A percentile compares a stretch with the other conserved stretches of the same genome.
Evolutionary conservation across 2,113 vertebrate species (phyloP).

Genomic region (Zosterops lateralis): DNA sequence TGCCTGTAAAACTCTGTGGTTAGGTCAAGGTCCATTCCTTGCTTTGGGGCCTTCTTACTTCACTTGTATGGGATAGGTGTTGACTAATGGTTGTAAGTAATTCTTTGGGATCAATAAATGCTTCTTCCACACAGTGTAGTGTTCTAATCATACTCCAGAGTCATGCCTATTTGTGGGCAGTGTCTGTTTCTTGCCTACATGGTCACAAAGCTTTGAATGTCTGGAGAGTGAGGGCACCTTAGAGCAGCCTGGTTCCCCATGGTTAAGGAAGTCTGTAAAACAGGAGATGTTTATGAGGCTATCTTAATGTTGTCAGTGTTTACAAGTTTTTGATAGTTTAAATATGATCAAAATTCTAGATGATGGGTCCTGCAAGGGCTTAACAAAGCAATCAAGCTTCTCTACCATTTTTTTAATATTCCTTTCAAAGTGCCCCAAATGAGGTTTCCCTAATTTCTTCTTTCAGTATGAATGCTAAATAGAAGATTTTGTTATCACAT

Average conservation of each 20-base stretch:
- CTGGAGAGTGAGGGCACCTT: neutral
- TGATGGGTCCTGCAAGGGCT: neutral
- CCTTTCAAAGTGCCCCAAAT: neutral
- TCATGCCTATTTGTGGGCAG: rapidly evolving
- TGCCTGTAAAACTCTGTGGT: neutral
- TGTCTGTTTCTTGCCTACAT: neutral
- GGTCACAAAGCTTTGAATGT: neutral
- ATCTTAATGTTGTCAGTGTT: neutral
- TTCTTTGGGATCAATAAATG: neutral
- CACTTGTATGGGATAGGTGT: neutral
- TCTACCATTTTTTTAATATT: neutral
- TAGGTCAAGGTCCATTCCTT: neutral
- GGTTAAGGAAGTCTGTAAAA: neutral
- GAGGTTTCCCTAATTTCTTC: neutral
- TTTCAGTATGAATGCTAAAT: neutral
- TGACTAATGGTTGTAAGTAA: neutral
- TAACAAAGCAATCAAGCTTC: neutral
- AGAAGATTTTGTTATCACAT: neutral
- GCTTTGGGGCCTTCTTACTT: neutral
- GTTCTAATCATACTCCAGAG: neutral
- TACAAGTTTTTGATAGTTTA: neutral
- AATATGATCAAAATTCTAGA: neutral
- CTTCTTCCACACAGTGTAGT: neutral
- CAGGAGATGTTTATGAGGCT: neutral
- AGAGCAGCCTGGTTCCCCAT: neutral